Evolutionary conservation across 2,113 vertebrate genomes (phyloP).

Genomic region (Trogon surrucura): DNA sequence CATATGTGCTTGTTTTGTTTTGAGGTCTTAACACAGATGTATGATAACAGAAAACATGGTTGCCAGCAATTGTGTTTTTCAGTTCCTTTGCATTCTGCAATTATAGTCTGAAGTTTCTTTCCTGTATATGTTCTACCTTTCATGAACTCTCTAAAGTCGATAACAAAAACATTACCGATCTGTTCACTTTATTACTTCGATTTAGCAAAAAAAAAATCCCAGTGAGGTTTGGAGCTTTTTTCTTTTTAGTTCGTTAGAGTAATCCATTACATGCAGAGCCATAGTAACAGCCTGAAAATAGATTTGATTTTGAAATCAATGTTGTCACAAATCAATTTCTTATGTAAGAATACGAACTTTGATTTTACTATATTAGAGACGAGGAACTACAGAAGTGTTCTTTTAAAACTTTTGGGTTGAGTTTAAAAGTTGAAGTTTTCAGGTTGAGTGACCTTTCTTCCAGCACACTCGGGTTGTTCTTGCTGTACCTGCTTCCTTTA

Average conservation of each 20-base stretch:
- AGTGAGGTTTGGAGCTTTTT: background rate
- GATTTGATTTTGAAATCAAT: background rate
- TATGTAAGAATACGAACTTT: background rate
- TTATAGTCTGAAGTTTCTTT: background rate
- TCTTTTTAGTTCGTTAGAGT: background rate
- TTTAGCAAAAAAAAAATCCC: background rate
- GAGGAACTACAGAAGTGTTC: background rate
- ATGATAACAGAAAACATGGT: background rate
- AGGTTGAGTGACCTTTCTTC: background rate
- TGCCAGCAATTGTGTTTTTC: background rate
- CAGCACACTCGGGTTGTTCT: background rate
- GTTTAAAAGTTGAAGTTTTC: too few species aligned
- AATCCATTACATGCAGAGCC: background rate
- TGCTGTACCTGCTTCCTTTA: background rate
- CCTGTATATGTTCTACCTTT: fast-evolving
- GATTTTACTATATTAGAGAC: background rate
- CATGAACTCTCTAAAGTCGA: background rate
- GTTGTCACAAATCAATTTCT: background rate
- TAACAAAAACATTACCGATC: background rate
- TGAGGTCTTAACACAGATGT: background rate
- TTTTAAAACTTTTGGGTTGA: background rate
- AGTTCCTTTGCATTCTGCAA: background rate
- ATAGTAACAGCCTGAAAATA: background rate
- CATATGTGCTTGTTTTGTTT: background rate
- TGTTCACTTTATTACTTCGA: background rate